A percentile compares a stretch with the other conserved stretches of the same genome.
Evolutionary conservation across 2,113 vertebrate species (phyloP).

Genomic region (Empidonax alnorum): DNA sequence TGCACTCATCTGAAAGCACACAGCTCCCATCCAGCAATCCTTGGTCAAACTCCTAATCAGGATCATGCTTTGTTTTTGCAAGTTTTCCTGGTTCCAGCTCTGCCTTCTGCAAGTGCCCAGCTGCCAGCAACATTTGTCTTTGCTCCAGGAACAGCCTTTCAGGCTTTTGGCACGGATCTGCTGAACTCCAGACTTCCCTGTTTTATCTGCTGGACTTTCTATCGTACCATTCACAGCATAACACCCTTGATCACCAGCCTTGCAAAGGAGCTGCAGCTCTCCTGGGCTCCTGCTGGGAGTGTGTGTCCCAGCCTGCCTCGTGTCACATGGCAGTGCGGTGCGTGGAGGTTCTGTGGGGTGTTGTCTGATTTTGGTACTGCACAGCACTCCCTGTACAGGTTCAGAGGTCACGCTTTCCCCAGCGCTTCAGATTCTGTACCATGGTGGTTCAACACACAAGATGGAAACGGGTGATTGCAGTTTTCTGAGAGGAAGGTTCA

Average conservation of each 20-base stretch:
- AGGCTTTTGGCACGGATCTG: neutral
- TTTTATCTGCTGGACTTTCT: neutral
- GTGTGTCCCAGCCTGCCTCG: fast-evolving
- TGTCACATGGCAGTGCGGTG: neutral
- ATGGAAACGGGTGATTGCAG: neutral
- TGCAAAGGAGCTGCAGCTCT: neutral
- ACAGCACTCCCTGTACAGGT: neutral
- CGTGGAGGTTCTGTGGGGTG: fast-evolving
- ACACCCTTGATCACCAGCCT: neutral
- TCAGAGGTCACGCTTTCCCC: neutral
- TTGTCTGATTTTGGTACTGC: neutral
- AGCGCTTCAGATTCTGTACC: fast-evolving
- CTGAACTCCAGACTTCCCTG: neutral
- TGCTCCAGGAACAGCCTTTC: constrained; percentile 6
- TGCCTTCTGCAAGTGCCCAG: neutral
- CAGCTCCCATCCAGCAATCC: neutral
- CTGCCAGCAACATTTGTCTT: neutral
- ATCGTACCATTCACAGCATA: fast-evolving
- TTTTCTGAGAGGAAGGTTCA: neutral
- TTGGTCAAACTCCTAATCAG: neutral
- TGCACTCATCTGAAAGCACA: neutral
- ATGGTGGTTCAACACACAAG: neutral
- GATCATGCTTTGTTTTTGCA: neutral
- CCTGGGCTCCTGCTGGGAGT: neutral
- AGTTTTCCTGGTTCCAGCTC: neutral